These are phyloP conservation scores for Anarrhichthys ocellatus DNA, from an alignment of 2,113 vertebrate species.

Conservation along the genomic window DNA sequence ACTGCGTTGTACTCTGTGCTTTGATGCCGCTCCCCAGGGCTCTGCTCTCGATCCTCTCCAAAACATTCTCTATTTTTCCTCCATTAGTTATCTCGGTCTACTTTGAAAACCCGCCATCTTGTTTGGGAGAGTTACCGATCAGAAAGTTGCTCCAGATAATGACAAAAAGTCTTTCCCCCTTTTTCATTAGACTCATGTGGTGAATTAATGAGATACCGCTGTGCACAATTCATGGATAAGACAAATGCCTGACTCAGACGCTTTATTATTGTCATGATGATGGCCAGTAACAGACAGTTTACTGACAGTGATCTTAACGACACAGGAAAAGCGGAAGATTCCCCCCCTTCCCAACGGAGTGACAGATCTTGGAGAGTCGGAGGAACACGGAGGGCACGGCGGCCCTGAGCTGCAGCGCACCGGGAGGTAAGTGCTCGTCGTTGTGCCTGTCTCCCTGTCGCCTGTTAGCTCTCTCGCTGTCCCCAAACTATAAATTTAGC, in stretches of 20 bases:
- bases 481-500: slow-evolving; percentile 42
- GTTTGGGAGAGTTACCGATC: slow-evolving; percentile 4
- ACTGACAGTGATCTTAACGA: slow-evolving; percentile 58
- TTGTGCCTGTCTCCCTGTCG: slow-evolving; percentile 27
- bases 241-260: neutral
- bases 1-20: slow-evolving; percentile 16
- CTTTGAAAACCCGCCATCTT: slow-evolving; percentile 39
- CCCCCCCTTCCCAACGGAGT: slow-evolving; percentile 95
- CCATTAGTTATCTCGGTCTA: slow-evolving; percentile 49
- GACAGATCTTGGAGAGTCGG: slow-evolving; percentile 90
- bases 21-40: slow-evolving; percentile 57
- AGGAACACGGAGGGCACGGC: slow-evolving; percentile 91
- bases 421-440: slow-evolving; percentile 87
- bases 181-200: slow-evolving; percentile 24
- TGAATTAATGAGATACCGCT: slow-evolving; percentile 15
- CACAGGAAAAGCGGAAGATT: slow-evolving; percentile 96
- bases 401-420: slow-evolving; percentile 96
- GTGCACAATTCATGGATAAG: slow-evolving; percentile 1
- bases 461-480: slow-evolving; percentile 18
- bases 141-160: neutral
- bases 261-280: neutral
- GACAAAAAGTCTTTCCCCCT: neutral
- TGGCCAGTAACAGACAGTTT: neutral
- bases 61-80: slow-evolving; percentile 39
- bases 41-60: slow-evolving; percentile 61